phyloP scores from a whole-genome alignment of 2,888 invertebrate species.

The Candidula unifasciata region DNA sequence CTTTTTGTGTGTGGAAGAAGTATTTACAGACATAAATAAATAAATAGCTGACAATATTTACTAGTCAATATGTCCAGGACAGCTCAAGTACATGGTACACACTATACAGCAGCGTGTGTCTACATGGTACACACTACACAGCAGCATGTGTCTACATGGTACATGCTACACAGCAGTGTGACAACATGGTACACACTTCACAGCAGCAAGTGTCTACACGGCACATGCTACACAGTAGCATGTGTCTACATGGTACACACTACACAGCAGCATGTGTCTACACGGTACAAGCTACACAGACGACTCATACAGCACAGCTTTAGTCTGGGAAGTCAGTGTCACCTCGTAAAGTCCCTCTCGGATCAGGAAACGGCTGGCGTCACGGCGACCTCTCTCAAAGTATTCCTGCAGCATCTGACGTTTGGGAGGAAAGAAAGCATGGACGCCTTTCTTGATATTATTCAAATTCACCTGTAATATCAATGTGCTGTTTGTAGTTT shows the following conservation, averaged over 20 bases:
- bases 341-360: constrained; percentile 57
- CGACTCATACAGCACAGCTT: constrained; percentile 51
- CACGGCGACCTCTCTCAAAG: constrained; percentile 73
- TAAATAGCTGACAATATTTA: no score
- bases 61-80: no score
- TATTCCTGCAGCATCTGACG: constrained; percentile 70
- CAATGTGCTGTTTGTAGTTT: background rate
- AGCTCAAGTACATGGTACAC: no score
- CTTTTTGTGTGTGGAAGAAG: no score
- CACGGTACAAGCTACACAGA: constrained; percentile 42
- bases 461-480: constrained; percentile 71
- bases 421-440: constrained; percentile 77
- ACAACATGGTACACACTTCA: no score
- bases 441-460: constrained; percentile 73
- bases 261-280: background rate
- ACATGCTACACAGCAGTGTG: constrained; percentile 49
- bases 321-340: constrained; percentile 5
- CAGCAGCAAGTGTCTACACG: background rate
- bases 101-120: no score
- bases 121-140: background rate
- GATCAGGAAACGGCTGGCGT: constrained; percentile 75
- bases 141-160: background rate
- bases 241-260: no score
- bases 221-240: no score
- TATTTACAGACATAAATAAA: no score